Percentiles rank a stretch among this genome's conserved stretches.
Evolutionary conservation across 2,113 vertebrate species (phyloP).

Genomic region (Forbesichthys papilliferus): DNA sequence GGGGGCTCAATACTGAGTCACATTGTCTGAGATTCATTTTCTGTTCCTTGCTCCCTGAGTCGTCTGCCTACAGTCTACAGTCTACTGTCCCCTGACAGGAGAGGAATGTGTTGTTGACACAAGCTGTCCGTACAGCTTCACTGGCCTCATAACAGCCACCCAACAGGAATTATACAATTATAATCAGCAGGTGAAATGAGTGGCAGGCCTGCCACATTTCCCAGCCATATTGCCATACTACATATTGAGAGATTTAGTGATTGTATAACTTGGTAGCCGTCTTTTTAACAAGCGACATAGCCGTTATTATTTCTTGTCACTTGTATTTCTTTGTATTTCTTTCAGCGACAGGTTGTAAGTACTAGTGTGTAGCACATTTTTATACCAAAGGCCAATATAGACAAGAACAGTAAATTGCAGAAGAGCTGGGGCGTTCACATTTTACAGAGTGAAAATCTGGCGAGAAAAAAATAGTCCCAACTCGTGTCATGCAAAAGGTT

Average conservation of each 20-base stretch:
- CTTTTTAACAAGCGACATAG: slow-evolving; percentile 72
- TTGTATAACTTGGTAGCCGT: slow-evolving; percentile 41
- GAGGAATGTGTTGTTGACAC: slow-evolving; percentile 68
- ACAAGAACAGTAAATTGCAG: no score
- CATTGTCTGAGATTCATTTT: slow-evolving; percentile 69
- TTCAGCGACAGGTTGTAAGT: no score
- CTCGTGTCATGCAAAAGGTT: no score
- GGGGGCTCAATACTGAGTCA: slow-evolving; percentile 55
- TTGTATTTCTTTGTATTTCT: no score
- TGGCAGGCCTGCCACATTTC: neutral
- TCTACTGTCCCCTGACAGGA: slow-evolving; percentile 27
- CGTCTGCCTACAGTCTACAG: slow-evolving; percentile 53
- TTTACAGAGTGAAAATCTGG: no score
- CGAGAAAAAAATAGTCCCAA: no score
- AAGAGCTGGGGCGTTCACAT: no score
- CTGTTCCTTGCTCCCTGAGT: slow-evolving; percentile 50
- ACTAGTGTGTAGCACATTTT: no score
- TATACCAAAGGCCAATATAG: no score
- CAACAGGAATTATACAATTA: neutral
- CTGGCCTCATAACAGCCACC: neutral
- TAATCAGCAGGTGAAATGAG: neutral
- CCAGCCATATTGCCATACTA: no score
- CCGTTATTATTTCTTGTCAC: neutral
- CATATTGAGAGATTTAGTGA: neutral
- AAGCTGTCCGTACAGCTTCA: slow-evolving; percentile 40